phyloP scores from a whole-genome alignment of 2,888 invertebrate species.

The Leuctra nigra region DNA sequence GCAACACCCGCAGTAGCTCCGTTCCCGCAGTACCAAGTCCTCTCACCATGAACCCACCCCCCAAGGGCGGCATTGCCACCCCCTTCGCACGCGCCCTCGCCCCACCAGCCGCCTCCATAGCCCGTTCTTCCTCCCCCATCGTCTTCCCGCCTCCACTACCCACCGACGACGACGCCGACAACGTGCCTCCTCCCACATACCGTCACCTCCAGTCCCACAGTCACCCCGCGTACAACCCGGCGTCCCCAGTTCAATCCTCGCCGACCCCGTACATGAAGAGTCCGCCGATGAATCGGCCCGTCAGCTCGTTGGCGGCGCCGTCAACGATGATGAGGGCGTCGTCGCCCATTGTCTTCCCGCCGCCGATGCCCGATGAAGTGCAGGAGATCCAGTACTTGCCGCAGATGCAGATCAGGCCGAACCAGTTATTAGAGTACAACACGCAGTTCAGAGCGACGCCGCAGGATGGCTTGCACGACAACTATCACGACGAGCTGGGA shows the following conservation, averaged over 20 bases:
- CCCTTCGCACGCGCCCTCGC: conserved; percentile 23
- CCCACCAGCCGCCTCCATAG: conserved; percentile 5
- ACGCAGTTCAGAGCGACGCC: conserved; percentile 13
- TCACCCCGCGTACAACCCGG: conserved; percentile 33
- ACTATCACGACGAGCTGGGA: conserved; percentile 4
- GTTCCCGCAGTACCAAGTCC: conserved; percentile 16
- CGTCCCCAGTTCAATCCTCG: conserved; percentile 32
- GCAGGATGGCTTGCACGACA: neutral
- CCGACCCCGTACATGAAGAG: neutral
- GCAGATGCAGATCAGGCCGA: neutral
- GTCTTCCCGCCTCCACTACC: conserved; percentile 10
- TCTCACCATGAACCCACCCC: conserved; percentile 22
- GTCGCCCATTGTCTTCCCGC: conserved; percentile 25
- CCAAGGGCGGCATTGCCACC: conserved; percentile 28
- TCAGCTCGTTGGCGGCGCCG: conserved; percentile 3
- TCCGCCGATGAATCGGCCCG: neutral
- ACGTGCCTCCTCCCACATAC: conserved; percentile 16
- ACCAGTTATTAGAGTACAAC: neutral
- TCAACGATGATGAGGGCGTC: neutral
- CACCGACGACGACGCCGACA: neutral
- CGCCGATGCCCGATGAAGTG: conserved; percentile 22
- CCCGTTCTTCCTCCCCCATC: neutral
- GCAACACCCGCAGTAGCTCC: conserved; percentile 6
- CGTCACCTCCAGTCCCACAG: conserved; percentile 28
- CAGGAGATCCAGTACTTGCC: conserved; percentile 5